A percentile compares a stretch with the other conserved stretches of the same genome.
Conservation (phyloP, 2,113 vertebrate species). For the Porphyrio hochstetteri region DNA sequence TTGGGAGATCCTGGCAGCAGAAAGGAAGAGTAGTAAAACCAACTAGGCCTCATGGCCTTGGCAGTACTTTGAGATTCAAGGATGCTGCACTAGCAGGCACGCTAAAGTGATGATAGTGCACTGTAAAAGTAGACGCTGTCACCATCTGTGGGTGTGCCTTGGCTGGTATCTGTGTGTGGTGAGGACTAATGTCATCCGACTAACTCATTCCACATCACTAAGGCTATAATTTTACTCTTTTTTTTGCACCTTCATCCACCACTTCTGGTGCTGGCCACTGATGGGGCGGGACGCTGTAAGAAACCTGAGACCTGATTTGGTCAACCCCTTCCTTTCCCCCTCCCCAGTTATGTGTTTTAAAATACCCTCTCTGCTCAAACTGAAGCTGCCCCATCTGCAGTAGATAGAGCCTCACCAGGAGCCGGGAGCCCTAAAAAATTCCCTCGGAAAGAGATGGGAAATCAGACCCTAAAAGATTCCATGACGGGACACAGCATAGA, state of each 20-base stretch:
- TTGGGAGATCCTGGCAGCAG: rapidly evolving
- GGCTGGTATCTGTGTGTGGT: background rate
- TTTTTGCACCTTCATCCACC: background rate
- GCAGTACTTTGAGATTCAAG: background rate
- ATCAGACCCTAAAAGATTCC: background rate
- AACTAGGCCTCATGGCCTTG: background rate
- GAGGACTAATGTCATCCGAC: background rate
- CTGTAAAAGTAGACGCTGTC: conserved; percentile 18
- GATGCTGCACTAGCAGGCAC: background rate
- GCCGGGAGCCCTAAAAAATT: background rate
- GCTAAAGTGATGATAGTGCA: background rate
- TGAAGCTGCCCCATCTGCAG: background rate
- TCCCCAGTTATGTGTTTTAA: background rate
- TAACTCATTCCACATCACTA: conserved; percentile 8
- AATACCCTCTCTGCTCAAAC: background rate
- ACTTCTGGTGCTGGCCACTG: background rate
- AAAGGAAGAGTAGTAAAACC: background rate
- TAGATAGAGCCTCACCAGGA: background rate
- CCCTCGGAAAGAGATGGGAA: background rate
- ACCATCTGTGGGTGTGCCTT: background rate
- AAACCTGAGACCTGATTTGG: background rate
- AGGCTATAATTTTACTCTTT: background rate
- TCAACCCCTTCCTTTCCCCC: background rate
- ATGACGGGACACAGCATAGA: background rate
- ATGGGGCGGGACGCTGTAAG: background rate